These are phyloP conservation scores for Platanista minor DNA, from an alignment of 2,113 vertebrate genomes.

Conservation along the genomic window DNA sequence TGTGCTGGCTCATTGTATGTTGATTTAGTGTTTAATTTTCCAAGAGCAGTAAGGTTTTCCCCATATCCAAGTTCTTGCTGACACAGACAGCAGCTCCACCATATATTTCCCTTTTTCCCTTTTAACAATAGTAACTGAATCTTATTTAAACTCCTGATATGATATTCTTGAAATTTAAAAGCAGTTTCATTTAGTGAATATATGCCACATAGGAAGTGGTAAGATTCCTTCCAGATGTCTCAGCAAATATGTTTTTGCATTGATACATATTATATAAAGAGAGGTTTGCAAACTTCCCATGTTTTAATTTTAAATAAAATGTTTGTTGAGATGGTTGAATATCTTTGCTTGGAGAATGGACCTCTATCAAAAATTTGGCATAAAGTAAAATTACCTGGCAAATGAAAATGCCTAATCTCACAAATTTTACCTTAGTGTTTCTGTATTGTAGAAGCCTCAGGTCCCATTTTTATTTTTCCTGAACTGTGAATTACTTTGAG, in stretches of 20 bases:
- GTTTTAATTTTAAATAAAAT: not conserved
- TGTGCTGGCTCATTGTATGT: not conserved
- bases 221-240: not conserved
- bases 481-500: not conserved
- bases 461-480: constrained; percentile 1
- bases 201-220: not conserved
- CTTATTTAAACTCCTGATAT: not conserved
- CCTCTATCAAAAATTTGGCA: not conserved
- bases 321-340: constrained; percentile 14
- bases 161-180: constrained; percentile 17
- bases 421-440: not conserved
- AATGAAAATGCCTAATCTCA: not conserved
- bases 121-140: not conserved
- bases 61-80: not conserved
- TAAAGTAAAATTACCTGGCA: not conserved
- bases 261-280: not conserved
- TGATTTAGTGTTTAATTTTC: not conserved
- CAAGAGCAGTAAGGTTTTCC: not conserved
- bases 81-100: not conserved
- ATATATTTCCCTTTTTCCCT: not conserved
- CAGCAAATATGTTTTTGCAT: not conserved
- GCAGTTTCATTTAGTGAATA: not conserved
- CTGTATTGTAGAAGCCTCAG: not conserved
- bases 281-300: not conserved
- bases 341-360: not conserved